Conservation (phyloP, 2,888 invertebrate species). For the Luperina testacea region DNA sequence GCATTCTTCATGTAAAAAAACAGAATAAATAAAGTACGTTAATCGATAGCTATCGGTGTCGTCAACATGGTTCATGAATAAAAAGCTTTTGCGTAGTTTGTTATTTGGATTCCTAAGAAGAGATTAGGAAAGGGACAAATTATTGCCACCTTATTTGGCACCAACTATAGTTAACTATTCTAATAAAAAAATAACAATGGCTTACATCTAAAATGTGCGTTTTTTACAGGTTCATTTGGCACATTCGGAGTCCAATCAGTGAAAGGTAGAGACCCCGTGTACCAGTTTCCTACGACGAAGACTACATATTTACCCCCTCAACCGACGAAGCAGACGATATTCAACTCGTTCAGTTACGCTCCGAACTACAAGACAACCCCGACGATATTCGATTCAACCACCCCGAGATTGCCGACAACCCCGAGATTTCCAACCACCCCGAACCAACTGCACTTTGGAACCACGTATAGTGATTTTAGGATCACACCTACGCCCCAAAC, state of each 20-base stretch:
- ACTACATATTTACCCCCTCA: conserved; percentile 83
- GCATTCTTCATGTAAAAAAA: neutral
- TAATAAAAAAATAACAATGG: neutral
- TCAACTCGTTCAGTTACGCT: conserved; percentile 83
- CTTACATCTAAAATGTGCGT: conserved; percentile 11
- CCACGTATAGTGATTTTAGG: conserved; percentile 82
- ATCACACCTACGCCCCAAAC: conserved; percentile 86
- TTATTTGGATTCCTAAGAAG: neutral
- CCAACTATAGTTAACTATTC: neutral
- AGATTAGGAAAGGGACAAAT: too few species aligned
- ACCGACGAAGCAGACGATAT: conserved; percentile 84
- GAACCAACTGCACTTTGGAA: conserved; percentile 82
- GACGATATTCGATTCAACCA: conserved; percentile 78
- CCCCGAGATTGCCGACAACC: conserved; percentile 81
- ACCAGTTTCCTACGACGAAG: conserved; percentile 81
- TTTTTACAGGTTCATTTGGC: conserved; percentile 89
- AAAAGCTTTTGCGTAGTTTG: neutral
- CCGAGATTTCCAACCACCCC: conserved; percentile 80
- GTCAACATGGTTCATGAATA: neutral
- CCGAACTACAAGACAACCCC: conserved; percentile 83
- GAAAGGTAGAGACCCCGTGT: conserved; percentile 87
- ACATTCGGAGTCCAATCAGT: conserved; percentile 90
- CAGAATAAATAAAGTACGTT: too few species aligned
- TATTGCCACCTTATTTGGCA: neutral
- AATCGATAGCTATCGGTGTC: neutral